Evolutionary conservation across 2,797 vertebrate genomes (phyloP), one percentile per base, ranked within the genome.

Genomic region (Poecilia velifera): DNA sequence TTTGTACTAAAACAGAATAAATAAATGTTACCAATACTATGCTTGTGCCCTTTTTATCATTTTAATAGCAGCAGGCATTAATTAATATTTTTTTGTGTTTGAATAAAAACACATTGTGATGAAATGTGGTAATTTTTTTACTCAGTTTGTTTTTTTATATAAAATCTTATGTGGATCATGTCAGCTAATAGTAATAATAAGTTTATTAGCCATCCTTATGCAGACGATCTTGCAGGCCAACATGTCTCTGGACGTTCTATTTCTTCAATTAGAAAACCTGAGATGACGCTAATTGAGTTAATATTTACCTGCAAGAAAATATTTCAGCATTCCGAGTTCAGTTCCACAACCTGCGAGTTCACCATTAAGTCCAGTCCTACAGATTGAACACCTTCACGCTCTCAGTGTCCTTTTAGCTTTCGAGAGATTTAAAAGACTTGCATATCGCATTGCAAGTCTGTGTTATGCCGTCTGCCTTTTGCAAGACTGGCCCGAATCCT

Each of bases 391-490:
- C 64, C 16, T 41, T 1, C 36, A 68, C 41, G 10, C 64, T 41
- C 36, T 66, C 39, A 41, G 64, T 0, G 39, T 68, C 36, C 36
- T 41, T 41, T 68, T 68, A 25, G 36, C 64, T 41, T 68, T 25
- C 20, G 1, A 68, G 39, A 41, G 36, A 41, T 13, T 68, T 5
- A 41, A 39, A 68, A 66, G 20, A 68, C 62, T 22, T 22, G 8
- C 34, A 41, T 41, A 25, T 68, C 20, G 12, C 20, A 25, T 43
- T n/a, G 39, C 39, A 55, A 71, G 8, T 34, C 14, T 12, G 10
- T 43, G 13, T 18, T 25, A 25, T 83, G 76, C 83, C 45, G 77
- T 80, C 71, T 75, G 70, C 45, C 45, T 72, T 79, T 80, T 87
- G 77, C 59, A 81, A 62, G 76, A 79, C 53, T 41, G 76, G 76